Base-by-base conservation (phyloP, 2,888 invertebrate genomes). In the Drosophila paramelanica region DNA sequence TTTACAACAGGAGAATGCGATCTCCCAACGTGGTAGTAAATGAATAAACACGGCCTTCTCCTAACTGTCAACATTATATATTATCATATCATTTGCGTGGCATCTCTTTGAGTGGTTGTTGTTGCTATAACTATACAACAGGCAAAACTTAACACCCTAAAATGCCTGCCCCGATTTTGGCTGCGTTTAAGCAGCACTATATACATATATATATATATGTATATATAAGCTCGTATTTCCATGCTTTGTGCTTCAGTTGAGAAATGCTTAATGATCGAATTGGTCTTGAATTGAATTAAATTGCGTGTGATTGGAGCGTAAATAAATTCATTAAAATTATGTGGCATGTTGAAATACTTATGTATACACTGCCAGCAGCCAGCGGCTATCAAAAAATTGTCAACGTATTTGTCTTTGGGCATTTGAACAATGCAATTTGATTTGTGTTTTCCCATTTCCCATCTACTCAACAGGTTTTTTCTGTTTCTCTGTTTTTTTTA, bases 231-330 rank as follows among this genome's bases (percentile, higher is more conserved):
- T 65, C 51, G 25, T 42, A 39, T 65, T 71, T 66, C 14, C 5
- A 8, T 31, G 46, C 52, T 60, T 72, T 74, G 72, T 68, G 61
- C 41, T 41, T 3, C 74, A 70, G 70, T 75, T 73, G 65, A 57
- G 43, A 25, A 52, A 41, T 14, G 52, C 23, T 64, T 14, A 59
- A 60, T 50, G 53, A 43, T 69, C 73, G 61, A 62, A 76, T 73
- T 62, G 47, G 53, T 61, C 55, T 53, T 66, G 77, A 81, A 87
- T 81, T 84, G 72, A 81, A 84, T 81, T 75, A 84, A 81, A 78
- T 81, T 75, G 55, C 74, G 65, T 70, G 85, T 73, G 85, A 84
- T 84, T 87, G 84, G 53, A 69, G 84, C 81, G 72, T 70, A 73
- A 82, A 81, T 67, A 68, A 88, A 81, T 81, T 72, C 57, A 79